Evolutionary conservation across 2,888 invertebrate genomes (phyloP), one percentile per base, ranked within the genome.

Genomic region (Sussaba pulchella): DNA sequence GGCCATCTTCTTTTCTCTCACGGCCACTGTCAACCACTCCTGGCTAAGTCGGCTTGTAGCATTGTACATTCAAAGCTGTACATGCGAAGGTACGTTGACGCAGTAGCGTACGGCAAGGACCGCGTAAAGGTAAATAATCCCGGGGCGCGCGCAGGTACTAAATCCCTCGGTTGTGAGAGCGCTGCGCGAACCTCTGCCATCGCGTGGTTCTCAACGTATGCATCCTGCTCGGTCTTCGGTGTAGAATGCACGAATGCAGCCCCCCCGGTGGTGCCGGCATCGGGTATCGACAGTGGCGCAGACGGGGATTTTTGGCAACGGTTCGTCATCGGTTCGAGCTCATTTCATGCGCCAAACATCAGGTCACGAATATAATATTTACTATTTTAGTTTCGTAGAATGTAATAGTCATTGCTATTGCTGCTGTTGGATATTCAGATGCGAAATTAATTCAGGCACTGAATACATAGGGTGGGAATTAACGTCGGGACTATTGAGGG

Each of bases 1-100:
- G 43, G 19, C 17, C 21, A 5, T 24, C 57, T 24, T 12, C 14
- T 39, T 36, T 14, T 26, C 66, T 59, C 78, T 26, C 59, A n/a
- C 19, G 50, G 54, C 57, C 47, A 26, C 43, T 47, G 64, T 66
- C 26, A 19, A 26, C 41, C 47, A 66, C 12, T 76, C 80, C 74
- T 77, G 72, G 80, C 82, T 73, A 61, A 78, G 72, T 78, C 59
- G 66, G 59, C 14, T 36, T 31, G 31, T 57, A 31, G 14, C 26
- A 14, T 31, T 57, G 31, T 24, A 31, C 31, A 57, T 57, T 14
- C 17, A 54, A 24, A 54, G 26, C n/a, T 57, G 31, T 31, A 57
- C 0, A 10, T 8, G 9, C 8, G 26, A 14, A 24, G n/a, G 5
- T 24, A 31, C 12, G 54, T 12, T 3, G 31, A 17, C 57, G 57